Evolutionary conservation across 1,140 invertebrate species (phyloP).

Genomic region (Aphis gossypii): DNA sequence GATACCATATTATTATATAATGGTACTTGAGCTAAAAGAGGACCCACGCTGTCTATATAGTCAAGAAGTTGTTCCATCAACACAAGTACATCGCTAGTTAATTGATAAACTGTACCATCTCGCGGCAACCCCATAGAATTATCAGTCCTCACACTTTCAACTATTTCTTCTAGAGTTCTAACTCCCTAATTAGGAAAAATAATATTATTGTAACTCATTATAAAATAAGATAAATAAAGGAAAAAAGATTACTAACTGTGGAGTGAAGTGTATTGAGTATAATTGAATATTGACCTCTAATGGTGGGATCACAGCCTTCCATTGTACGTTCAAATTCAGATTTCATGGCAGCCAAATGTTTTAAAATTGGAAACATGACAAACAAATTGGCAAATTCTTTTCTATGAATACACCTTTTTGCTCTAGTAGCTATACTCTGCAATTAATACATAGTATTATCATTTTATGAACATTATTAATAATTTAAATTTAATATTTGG

Average conservation of each 20-base stretch:
- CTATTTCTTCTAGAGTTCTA: constrained; percentile 91
- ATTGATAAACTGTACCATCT: constrained; percentile 95
- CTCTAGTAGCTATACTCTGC: constrained; percentile 77
- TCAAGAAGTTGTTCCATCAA: constrained; percentile 85
- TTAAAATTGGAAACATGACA: constrained; percentile 85
- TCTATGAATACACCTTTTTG: constrained; percentile 79
- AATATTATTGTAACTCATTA: neutral
- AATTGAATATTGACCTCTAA: constrained; percentile 76
- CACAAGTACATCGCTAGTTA: constrained; percentile 90
- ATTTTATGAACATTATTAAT: neutral
- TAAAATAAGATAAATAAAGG: neutral
- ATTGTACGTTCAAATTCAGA: constrained; percentile 84
- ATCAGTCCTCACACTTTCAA: constrained; percentile 87
- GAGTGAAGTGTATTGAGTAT: constrained; percentile 78
- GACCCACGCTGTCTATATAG: constrained; percentile 79
- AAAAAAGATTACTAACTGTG: constrained; percentile 67
- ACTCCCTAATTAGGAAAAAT: constrained; percentile 71
- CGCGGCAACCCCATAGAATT: constrained; percentile 83
- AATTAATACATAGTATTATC: constrained; percentile 60
- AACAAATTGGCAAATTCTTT: constrained; percentile 85
- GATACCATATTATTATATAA: constrained; percentile 67
- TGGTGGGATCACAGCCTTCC: constrained; percentile 75
- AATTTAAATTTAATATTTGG: neutral
- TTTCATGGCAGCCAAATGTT: constrained; percentile 80
- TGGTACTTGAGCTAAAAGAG: constrained; percentile 71